Evolutionary conservation across 2,888 invertebrate genomes (phyloP).

Genomic region (Dendrolimus houi): DNA sequence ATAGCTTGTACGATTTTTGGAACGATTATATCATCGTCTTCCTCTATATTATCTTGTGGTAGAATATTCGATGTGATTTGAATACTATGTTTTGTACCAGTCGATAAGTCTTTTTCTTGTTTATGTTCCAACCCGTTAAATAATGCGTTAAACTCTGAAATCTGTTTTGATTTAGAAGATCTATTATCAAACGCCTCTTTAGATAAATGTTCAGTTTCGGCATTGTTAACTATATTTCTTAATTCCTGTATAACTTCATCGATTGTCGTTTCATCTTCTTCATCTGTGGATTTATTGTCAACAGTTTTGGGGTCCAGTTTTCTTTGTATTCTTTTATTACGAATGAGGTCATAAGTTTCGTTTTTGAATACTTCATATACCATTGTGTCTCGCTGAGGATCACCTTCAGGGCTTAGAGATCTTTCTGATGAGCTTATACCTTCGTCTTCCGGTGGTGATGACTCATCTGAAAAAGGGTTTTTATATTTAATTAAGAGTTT

Average conservation of each 20-base stretch:
- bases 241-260: slow-evolving; percentile 92
- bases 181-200: slow-evolving; percentile 51
- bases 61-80: slow-evolving; percentile 66
- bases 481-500: not conserved
- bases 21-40: slow-evolving; percentile 80
- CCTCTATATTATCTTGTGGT: slow-evolving; percentile 62
- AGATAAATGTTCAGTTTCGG: slow-evolving; percentile 81
- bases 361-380: slow-evolving; percentile 79
- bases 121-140: slow-evolving; percentile 46
- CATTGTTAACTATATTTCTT: slow-evolving; percentile 89
- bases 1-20: slow-evolving; percentile 88
- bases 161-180: slow-evolving; percentile 55
- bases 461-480: slow-evolving; percentile 66
- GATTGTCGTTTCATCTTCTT: slow-evolving; percentile 88
- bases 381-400: slow-evolving; percentile 75
- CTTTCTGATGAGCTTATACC: slow-evolving; percentile 91
- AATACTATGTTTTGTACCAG: slow-evolving; percentile 71
- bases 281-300: slow-evolving; percentile 68
- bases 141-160: slow-evolving; percentile 58
- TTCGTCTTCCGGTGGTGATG: slow-evolving; percentile 90
- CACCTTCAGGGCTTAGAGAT: slow-evolving; percentile 84
- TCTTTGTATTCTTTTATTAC: slow-evolving; percentile 61
- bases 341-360: slow-evolving; percentile 69
- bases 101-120: slow-evolving; percentile 70
- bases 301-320: slow-evolving; percentile 43